Conservation (phyloP, 2,888 invertebrate species). For the Nephrotoma guestfalica region DNA sequence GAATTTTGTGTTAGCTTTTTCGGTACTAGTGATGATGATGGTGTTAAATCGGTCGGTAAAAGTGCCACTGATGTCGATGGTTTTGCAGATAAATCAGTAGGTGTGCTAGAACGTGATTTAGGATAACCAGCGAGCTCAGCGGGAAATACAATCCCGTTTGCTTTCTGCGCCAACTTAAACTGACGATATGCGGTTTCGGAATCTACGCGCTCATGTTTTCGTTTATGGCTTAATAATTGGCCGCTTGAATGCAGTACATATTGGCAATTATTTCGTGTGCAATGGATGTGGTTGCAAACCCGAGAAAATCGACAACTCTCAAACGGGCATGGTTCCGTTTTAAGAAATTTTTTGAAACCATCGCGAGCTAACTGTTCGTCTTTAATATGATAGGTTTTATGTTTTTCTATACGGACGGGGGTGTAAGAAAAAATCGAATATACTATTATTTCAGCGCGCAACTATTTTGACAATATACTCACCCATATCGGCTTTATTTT, state of each 20-base stretch:
- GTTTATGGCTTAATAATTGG: slow-evolving; percentile 92
- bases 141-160: not conserved
- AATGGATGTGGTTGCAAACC: slow-evolving; percentile 96
- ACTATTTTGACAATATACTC: slow-evolving; percentile 25
- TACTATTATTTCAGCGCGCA: not conserved
- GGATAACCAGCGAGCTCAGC: not conserved
- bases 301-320: slow-evolving; percentile 85
- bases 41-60: slow-evolving; percentile 1
- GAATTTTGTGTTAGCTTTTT: not conserved
- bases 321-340: slow-evolving; percentile 87
- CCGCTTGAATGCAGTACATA: slow-evolving; percentile 94
- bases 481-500: slow-evolving; percentile 99
- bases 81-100: not conserved
- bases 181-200: slow-evolving; percentile 47
- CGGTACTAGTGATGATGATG: not conserved
- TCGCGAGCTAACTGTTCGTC: slow-evolving; percentile 90
- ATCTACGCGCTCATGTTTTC: slow-evolving; percentile 91
- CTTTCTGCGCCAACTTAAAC: slow-evolving; percentile 19
- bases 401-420: slow-evolving; percentile 60
- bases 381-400: slow-evolving; percentile 95
- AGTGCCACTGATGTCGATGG: not conserved
- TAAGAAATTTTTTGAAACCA: slow-evolving; percentile 98
- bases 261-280: slow-evolving; percentile 87
- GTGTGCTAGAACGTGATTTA: not conserved
- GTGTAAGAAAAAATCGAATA: slow-evolving; percentile 5